Conservation (phyloP, 2,797 vertebrate genomes). For the Sebastes oblongus region DNA sequence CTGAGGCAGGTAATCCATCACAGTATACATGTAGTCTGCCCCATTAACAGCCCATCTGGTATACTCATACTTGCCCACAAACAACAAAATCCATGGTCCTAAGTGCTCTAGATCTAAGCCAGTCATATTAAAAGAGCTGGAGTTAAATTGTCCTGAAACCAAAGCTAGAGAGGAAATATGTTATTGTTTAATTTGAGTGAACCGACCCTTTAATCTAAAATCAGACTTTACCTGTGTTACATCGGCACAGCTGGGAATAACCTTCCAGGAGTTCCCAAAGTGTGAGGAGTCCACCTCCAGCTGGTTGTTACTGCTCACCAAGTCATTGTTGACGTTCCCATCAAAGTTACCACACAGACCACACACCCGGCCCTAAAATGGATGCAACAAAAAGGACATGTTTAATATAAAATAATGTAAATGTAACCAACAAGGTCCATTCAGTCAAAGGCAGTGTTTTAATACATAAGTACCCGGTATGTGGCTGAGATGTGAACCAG, state of each 20-base stretch:
- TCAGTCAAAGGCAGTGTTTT: neutral
- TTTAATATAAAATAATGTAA: neutral
- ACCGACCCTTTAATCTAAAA: neutral
- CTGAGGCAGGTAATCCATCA: neutral
- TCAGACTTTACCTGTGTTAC: conserved; percentile 83
- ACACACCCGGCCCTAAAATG: conserved; percentile 87
- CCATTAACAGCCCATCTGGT: neutral
- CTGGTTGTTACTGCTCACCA: conserved; percentile 92
- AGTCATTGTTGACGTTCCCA: conserved; percentile 93
- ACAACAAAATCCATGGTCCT: neutral
- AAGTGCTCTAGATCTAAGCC: neutral
- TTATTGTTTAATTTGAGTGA: neutral
- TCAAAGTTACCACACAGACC: conserved; percentile 98
- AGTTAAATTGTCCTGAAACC: neutral
- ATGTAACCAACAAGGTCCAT: neutral
- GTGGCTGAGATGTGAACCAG: conserved; percentile 87
- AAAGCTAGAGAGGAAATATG: neutral
- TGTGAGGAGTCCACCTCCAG: conserved; percentile 90
- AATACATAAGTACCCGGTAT: conserved; percentile 75
- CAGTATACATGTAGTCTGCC: neutral
- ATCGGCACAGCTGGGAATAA: conserved; percentile 89
- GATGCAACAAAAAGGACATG: neutral
- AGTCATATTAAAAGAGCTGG: neutral
- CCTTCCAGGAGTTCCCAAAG: conserved; percentile 98
- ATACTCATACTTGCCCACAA: neutral